Percentiles rank a stretch among this genome's conserved stretches.
phyloP scores from a whole-genome alignment of 2,113 vertebrate genomes.

The Laticauda colubrina region DNA sequence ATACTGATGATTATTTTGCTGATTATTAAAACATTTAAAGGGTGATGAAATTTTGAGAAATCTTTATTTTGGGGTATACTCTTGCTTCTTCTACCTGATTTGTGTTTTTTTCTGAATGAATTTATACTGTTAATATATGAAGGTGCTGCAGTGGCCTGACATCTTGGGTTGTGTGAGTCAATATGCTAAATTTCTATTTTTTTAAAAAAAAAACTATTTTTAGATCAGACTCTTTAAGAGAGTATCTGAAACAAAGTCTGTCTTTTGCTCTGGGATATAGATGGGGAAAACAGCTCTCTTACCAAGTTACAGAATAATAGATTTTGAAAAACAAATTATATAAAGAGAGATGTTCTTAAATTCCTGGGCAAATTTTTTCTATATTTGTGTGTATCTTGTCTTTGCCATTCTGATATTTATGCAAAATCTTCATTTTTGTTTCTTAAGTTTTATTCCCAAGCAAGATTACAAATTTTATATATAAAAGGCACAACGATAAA shows the following conservation, averaged over 20 bases:
- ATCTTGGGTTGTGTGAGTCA: slow-evolving; percentile 69
- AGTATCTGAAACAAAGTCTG: slow-evolving; percentile 47
- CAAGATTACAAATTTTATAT: slow-evolving; percentile 60
- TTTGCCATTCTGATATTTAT: slow-evolving; percentile 54
- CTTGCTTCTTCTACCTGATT: slow-evolving; percentile 47
- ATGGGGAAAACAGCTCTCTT: slow-evolving; percentile 55
- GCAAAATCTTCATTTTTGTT: slow-evolving; percentile 54
- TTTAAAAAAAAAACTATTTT: slow-evolving; percentile 68
- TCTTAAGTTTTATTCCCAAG: not conserved
- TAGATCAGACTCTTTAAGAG: slow-evolving; percentile 67
- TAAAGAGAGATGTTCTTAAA: slow-evolving; percentile 20
- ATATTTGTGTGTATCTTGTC: slow-evolving; percentile 36
- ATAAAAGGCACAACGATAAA: slow-evolving; percentile 67
- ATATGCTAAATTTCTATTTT: slow-evolving; percentile 70
- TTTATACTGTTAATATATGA: slow-evolving; percentile 59
- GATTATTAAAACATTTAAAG: slow-evolving; percentile 21
- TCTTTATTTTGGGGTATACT: slow-evolving; percentile 36
- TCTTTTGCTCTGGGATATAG: slow-evolving; percentile 57
- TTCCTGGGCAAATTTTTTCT: slow-evolving; percentile 55
- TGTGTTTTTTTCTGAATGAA: slow-evolving; percentile 46
- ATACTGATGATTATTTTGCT: slow-evolving; percentile 15
- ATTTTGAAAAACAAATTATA: slow-evolving; percentile 32
- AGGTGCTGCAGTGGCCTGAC: slow-evolving; percentile 64
- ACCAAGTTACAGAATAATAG: slow-evolving; percentile 52
- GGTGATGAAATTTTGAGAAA: slow-evolving; percentile 15